Evolutionary conservation across 2,113 vertebrate genomes (phyloP).

Genomic region (Alosa alosa): DNA sequence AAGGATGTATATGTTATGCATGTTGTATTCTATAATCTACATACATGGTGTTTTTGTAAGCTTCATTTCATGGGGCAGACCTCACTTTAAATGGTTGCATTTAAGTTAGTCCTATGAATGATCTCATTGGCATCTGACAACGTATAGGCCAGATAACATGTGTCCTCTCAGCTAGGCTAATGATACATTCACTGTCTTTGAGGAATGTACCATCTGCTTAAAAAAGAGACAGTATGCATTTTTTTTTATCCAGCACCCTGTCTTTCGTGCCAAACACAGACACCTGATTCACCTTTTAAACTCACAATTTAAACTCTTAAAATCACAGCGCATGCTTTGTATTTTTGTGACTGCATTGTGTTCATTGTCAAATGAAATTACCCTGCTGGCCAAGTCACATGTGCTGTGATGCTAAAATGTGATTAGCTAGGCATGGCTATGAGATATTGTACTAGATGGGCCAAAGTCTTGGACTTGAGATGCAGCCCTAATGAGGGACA

Average conservation of each 20-base stretch:
- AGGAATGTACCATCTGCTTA: too few species aligned
- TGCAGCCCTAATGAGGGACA: constrained; percentile 47
- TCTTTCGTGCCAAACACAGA: background rate
- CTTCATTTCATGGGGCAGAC: background rate
- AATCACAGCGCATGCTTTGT: constrained; percentile 50
- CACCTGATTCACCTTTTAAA: constrained; percentile 32
- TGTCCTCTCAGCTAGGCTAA: background rate
- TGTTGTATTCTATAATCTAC: background rate
- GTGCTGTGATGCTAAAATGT: constrained; percentile 53
- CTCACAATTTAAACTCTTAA: constrained; percentile 24
- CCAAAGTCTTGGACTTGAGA: constrained; percentile 40
- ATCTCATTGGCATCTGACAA: too few species aligned
- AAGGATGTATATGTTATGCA: too few species aligned
- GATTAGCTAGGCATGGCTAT: constrained; percentile 57
- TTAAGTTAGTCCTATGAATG: background rate
- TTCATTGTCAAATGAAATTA: constrained; percentile 47
- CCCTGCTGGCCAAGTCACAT: constrained; percentile 56
- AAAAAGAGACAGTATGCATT: too few species aligned
- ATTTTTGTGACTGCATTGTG: constrained; percentile 19
- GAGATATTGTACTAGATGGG: constrained; percentile 36
- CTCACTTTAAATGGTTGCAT: background rate
- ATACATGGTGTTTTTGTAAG: background rate
- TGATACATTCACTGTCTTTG: background rate
- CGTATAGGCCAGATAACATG: too few species aligned
- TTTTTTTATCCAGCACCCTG: constrained; percentile 24